Evolutionary conservation across 2,888 invertebrate genomes (phyloP).

Genomic region (Yponomeuta plumbellus): DNA sequence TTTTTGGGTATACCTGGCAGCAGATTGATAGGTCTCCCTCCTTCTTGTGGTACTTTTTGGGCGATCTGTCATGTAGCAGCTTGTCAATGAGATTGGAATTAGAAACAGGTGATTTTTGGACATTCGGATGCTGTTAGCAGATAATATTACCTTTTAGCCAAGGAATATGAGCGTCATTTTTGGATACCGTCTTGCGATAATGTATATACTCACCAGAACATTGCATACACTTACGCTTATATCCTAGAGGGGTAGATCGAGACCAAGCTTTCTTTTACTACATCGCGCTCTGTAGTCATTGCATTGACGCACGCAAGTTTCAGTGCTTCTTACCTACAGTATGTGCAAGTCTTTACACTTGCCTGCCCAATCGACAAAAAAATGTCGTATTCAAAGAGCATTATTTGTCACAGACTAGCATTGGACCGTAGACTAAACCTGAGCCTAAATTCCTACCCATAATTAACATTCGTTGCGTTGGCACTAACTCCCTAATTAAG

Average conservation of each 20-base stretch:
- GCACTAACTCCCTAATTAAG: constrained; percentile 12
- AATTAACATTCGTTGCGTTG: not conserved
- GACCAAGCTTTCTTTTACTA: too few species aligned
- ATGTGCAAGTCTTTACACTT: too few species aligned
- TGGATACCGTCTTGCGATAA: too few species aligned
- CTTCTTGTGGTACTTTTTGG: not conserved
- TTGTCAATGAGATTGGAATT: not conserved
- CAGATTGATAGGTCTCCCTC: not conserved
- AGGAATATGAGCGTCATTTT: too few species aligned
- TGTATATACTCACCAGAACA: too few species aligned
- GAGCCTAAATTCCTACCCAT: not conserved
- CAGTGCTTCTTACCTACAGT: too few species aligned
- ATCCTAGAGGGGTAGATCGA: too few species aligned
- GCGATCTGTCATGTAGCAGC: not conserved
- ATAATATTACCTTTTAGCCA: too few species aligned
- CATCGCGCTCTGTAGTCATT: too few species aligned
- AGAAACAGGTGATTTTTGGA: not conserved
- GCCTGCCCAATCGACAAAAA: not conserved
- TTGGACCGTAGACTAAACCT: not conserved
- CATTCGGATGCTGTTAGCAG: too few species aligned
- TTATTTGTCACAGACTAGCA: not conserved
- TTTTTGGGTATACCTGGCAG: constrained; percentile 6
- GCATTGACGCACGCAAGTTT: too few species aligned
- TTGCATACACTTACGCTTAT: too few species aligned
- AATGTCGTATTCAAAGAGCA: not conserved